Conservation (phyloP, 1,140 invertebrate species). For the Armadillidium nasatum region DNA sequence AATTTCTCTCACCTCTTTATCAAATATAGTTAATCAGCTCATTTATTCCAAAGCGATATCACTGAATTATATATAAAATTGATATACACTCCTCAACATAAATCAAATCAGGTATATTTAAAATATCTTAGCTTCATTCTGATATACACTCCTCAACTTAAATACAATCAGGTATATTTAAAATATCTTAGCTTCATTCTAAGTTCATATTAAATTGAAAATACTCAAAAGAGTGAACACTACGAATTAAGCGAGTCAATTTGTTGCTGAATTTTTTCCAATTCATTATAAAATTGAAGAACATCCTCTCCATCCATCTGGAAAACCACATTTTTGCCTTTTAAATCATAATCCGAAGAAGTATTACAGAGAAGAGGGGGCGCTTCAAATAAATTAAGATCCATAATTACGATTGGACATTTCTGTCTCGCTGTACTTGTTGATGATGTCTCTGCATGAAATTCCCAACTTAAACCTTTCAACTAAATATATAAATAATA, state of each 20-base stretch:
- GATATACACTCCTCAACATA: no score
- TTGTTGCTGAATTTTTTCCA: neutral
- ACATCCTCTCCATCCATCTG: neutral
- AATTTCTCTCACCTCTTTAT: no score
- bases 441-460: neutral
- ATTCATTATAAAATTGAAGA: neutral
- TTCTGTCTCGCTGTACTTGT: neutral
- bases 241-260: neutral
- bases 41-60: no score
- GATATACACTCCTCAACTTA: no score
- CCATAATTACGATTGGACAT: neutral
- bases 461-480: slow-evolving; percentile 7
- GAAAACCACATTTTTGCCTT: neutral
- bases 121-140: no score
- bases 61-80: no score
- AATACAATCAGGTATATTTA: no score
- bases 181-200: no score
- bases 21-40: no score
- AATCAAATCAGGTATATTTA: no score
- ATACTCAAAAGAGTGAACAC: no score
- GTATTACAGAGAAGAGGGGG: neutral
- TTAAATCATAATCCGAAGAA: neutral
- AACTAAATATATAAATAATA: neutral
- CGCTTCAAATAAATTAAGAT: neutral
- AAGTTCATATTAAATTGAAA: no score